These are phyloP conservation scores for Reticulitermes speratus DNA, from an alignment of 1,140 invertebrate species.

Conservation along the genomic window DNA sequence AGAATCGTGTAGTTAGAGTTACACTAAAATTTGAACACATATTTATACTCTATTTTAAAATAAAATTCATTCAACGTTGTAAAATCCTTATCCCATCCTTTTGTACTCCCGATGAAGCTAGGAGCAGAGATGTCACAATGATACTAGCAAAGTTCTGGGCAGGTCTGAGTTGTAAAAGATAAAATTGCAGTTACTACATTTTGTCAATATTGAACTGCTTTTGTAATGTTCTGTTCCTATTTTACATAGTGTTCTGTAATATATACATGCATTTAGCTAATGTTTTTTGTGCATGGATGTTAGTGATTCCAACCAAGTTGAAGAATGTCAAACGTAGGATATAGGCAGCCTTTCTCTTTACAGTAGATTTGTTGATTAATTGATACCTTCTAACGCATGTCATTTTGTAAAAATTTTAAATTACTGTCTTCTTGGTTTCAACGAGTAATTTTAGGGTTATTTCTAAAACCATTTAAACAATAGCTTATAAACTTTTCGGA, in stretches of 20 bases:
- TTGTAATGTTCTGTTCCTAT: neutral
- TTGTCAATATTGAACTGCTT: neutral
- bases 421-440: neutral
- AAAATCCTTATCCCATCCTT: neutral
- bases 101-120: neutral
- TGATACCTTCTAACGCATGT: neutral
- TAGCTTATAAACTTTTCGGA: too few species aligned
- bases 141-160: slow-evolving; percentile 5
- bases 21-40: neutral
- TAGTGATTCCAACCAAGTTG: neutral
- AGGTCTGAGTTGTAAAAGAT: neutral
- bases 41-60: neutral
- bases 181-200: neutral
- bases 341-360: slow-evolving; percentile 3
- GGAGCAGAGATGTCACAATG: neutral
- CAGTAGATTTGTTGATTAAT: neutral
- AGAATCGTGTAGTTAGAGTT: too few species aligned
- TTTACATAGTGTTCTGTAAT: neutral
- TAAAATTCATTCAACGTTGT: neutral
- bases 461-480: too few species aligned
- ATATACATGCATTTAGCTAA: neutral
- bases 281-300: neutral
- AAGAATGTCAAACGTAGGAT: neutral
- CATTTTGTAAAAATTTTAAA: neutral
- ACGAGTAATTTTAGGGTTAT: neutral